phyloP scores from a whole-genome alignment of 2,797 vertebrate species.

The Fistularia tabacaria region DNA sequence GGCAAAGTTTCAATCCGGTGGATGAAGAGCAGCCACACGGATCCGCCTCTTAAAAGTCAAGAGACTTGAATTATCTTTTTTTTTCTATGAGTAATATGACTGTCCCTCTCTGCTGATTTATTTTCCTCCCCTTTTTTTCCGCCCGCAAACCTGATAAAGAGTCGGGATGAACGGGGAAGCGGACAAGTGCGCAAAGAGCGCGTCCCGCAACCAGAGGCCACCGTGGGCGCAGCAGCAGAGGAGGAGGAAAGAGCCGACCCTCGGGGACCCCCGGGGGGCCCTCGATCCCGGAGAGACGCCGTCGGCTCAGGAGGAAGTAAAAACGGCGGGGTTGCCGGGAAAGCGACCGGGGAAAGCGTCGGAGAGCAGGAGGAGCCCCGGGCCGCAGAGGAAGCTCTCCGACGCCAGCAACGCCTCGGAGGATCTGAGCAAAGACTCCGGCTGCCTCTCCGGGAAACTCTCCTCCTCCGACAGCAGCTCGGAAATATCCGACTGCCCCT shows the following conservation, averaged over 20 bases:
- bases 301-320: slow-evolving; percentile 13
- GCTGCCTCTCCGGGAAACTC: slow-evolving; percentile 64
- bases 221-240: slow-evolving; percentile 64
- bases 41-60: background rate
- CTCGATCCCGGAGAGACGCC: slow-evolving; percentile 27
- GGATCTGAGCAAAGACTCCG: slow-evolving; percentile 72
- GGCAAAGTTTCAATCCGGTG: slow-evolving; percentile 34
- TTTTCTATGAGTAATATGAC: background rate
- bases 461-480: slow-evolving; percentile 85
- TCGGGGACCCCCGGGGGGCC: slow-evolving; percentile 71
- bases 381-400: slow-evolving; percentile 69
- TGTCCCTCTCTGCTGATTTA: background rate
- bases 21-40: slow-evolving; percentile 18
- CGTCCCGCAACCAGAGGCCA: slow-evolving; percentile 50
- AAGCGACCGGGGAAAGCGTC: slow-evolving; percentile 58
- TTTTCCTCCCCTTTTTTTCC: background rate
- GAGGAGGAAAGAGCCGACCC: slow-evolving; percentile 68
- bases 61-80: background rate
- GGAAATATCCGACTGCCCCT: slow-evolving; percentile 77
- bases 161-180: slow-evolving; percentile 60
- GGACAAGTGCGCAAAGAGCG: slow-evolving; percentile 45
- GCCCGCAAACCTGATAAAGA: background rate
- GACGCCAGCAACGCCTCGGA: slow-evolving; percentile 66
- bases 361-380: slow-evolving; percentile 53
- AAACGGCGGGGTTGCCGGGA: slow-evolving; percentile 9